A percentile compares a stretch with the other conserved stretches of the same genome.
phyloP scores from a whole-genome alignment of 2,797 vertebrate species.

The Coluber constrictor region DNA sequence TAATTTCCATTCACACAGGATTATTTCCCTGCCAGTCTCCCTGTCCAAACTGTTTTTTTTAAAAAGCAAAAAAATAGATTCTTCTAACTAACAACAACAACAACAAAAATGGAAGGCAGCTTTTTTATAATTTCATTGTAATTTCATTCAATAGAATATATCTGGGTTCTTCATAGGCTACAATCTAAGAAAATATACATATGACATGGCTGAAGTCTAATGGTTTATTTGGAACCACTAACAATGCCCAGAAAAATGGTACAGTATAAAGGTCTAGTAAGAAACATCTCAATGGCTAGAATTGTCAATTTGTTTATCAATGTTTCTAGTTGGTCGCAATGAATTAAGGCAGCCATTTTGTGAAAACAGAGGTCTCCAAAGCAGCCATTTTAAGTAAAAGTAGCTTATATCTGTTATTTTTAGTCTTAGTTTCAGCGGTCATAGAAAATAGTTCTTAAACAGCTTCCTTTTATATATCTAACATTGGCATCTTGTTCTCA shows the following conservation, averaged over 20 bases:
- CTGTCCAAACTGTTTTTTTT: background rate
- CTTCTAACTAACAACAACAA: background rate
- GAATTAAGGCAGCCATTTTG: background rate
- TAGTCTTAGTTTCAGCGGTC: background rate
- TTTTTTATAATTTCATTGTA: background rate
- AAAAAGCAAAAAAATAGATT: background rate
- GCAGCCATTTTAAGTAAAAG: background rate
- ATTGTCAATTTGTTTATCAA: background rate
- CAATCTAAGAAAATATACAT: background rate
- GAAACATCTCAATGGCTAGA: background rate
- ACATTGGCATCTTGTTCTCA: background rate
- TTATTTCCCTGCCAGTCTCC: background rate
- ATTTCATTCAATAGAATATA: background rate
- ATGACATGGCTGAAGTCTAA: background rate
- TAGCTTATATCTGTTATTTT: background rate
- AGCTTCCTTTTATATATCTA: background rate
- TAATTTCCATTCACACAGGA: background rate
- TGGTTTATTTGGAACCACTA: background rate
- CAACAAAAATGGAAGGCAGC: background rate
- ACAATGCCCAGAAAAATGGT: background rate
- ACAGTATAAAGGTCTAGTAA: background rate
- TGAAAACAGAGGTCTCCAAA: background rate
- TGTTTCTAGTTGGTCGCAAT: background rate
- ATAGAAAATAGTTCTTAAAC: background rate
- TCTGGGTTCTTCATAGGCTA: background rate